Percentiles rank a stretch among this genome's conserved stretches.
Evolutionary conservation across 2,113 vertebrate species (phyloP).

Genomic region (Empidonax traillii): DNA sequence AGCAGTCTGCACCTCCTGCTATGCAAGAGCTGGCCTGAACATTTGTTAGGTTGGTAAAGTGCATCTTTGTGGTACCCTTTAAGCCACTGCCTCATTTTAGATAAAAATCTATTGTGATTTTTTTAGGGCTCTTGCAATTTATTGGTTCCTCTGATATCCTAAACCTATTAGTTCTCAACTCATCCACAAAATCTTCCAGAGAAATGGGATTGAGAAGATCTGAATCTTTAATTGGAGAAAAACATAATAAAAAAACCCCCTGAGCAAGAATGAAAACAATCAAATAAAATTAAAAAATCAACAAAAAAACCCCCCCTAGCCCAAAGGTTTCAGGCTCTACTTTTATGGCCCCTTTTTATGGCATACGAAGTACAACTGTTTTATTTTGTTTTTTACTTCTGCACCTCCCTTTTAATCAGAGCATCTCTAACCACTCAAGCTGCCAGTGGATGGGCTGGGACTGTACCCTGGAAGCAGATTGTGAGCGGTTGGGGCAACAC

Average conservation of each 20-base stretch:
- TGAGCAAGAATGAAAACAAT: neutral
- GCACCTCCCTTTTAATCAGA: neutral
- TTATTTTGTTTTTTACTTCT: neutral
- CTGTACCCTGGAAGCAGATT: neutral
- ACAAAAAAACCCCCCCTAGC: neutral
- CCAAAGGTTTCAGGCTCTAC: neutral
- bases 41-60: slow-evolving; percentile 23
- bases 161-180: neutral
- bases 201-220: neutral
- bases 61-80: neutral
- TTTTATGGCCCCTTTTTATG: too few species aligned
- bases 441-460: neutral
- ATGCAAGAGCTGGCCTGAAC: slow-evolving; percentile 18
- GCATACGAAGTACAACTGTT: neutral
- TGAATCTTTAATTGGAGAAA: neutral
- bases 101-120: slow-evolving; percentile 32
- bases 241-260: neutral
- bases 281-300: neutral
- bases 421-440: neutral
- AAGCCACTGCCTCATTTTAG: slow-evolving; percentile 31
- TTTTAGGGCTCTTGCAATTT: neutral
- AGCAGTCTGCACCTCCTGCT: slow-evolving; percentile 6
- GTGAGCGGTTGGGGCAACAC: fast-evolving
- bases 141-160: slow-evolving; percentile 25
- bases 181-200: neutral